Evolutionary conservation across 2,888 invertebrate genomes (phyloP).

Genomic region (Folsomia manolachei): DNA sequence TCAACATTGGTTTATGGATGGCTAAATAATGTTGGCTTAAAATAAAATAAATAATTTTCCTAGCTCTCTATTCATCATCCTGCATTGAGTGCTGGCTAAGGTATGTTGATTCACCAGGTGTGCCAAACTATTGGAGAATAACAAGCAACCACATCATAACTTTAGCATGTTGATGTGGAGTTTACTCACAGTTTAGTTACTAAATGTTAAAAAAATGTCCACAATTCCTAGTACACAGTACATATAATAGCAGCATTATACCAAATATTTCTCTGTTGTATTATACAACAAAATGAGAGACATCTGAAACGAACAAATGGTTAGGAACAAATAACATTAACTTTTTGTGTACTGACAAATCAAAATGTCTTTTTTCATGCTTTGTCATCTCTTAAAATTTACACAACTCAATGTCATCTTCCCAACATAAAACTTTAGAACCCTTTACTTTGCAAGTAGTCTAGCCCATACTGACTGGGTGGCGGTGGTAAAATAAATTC

Average conservation of each 20-base stretch:
- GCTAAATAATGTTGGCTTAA: conserved; percentile 9
- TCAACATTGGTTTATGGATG: conserved; percentile 14
- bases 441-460: background rate
- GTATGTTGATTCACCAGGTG: background rate
- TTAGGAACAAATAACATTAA: conserved; percentile 42
- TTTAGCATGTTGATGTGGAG: background rate
- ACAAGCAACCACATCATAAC: background rate
- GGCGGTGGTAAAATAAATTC: no score
- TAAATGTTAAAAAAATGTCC: background rate
- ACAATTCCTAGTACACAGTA: background rate
- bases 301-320: conserved; percentile 20
- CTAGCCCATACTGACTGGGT: no score
- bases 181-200: background rate
- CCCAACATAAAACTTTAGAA: background rate
- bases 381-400: conserved; percentile 36
- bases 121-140: background rate
- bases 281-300: background rate
- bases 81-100: background rate
- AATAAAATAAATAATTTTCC: conserved; percentile 5
- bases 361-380: conserved; percentile 38
- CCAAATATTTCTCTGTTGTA: no score
- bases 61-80: background rate
- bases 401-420: conserved; percentile 25
- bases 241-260: no score
- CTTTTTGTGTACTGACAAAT: conserved; percentile 42